A percentile compares a stretch with the other conserved stretches of the same genome.
Conservation (phyloP, 2,113 vertebrate species). For the Herpetotheres cachinnans region DNA sequence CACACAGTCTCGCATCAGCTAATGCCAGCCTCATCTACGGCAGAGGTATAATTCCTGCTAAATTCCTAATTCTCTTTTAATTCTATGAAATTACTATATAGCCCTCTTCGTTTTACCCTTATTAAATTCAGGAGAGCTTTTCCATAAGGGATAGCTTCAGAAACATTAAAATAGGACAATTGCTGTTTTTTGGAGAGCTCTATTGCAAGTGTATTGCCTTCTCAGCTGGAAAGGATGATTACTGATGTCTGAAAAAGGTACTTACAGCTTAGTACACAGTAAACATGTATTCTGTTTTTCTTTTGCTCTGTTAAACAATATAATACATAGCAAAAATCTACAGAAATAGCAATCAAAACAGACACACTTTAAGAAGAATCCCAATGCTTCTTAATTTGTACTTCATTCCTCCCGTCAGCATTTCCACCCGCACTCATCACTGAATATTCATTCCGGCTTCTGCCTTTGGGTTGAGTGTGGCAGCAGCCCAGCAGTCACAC, state of each 20-base stretch:
- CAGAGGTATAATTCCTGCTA: constrained; percentile 33
- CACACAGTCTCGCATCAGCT: neutral
- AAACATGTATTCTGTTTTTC: constrained; percentile 79
- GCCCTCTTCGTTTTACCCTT: neutral
- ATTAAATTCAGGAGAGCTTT: constrained; percentile 39
- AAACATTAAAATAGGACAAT: constrained; percentile 63
- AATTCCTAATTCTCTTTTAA: constrained; percentile 44
- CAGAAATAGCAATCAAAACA: constrained; percentile 74
- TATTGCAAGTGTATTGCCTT: constrained; percentile 66
- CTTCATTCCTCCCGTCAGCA: constrained; percentile 25
- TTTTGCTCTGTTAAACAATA: constrained; percentile 76
- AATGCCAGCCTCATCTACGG: neutral
- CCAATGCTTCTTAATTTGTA: constrained; percentile 47
- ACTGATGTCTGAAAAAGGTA: constrained; percentile 73
- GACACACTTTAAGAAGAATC: constrained; percentile 64
- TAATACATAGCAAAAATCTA: constrained; percentile 72
- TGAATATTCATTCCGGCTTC: constrained; percentile 70
- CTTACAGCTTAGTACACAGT: constrained; percentile 73
- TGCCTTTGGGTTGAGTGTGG: constrained; percentile 34
- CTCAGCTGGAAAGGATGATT: constrained; percentile 71
- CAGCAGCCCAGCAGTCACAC: neutral
- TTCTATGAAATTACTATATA: constrained; percentile 43
- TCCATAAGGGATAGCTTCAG: constrained; percentile 51
- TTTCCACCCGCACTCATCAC: constrained; percentile 53
- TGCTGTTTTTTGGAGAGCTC: constrained; percentile 64